phyloP scores from a whole-genome alignment of 2,888 invertebrate genomes.

The Chouioia cunea region DNA sequence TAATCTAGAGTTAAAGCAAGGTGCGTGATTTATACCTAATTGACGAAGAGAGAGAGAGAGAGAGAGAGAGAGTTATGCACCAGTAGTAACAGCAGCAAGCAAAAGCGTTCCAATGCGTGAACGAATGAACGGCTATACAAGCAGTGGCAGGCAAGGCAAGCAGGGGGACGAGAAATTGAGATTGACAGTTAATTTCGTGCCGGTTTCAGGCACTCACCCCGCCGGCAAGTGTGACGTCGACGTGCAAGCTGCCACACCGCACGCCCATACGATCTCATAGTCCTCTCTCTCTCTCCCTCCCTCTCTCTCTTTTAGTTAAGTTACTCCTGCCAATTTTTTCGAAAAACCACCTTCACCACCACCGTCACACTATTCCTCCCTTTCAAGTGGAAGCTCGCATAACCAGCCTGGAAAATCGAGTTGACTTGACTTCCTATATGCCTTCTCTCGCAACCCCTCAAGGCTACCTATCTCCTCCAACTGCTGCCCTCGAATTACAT shows the following conservation, averaged over 20 bases:
- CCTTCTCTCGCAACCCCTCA: slow-evolving; percentile 61
- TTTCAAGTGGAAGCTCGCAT: slow-evolving; percentile 61
- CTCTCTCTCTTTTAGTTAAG: background rate
- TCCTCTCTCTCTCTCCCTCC: slow-evolving; percentile 45
- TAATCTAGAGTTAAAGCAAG: background rate
- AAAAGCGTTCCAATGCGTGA: slow-evolving; percentile 26
- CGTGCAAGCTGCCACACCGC: background rate
- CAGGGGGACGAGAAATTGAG: slow-evolving; percentile 62
- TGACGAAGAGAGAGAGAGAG: slow-evolving; percentile 20
- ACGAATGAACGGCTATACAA: slow-evolving; percentile 37
- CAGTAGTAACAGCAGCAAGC: background rate
- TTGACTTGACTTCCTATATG: slow-evolving; percentile 66
- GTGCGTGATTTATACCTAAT: slow-evolving; percentile 41
- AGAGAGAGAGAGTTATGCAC: slow-evolving; percentile 1
- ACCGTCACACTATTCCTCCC: background rate
- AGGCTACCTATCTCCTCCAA: background rate
- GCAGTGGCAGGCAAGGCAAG: slow-evolving; percentile 17
- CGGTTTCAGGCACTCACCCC: slow-evolving; percentile 49
- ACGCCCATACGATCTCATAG: slow-evolving; percentile 38
- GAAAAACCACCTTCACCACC: background rate
- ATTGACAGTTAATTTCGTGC: slow-evolving; percentile 68
- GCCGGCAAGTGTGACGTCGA: background rate
- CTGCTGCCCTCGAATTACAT: background rate
- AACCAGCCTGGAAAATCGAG: slow-evolving; percentile 66
- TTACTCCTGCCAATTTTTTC: background rate